Percentiles rank a stretch among this genome's conserved stretches.
These are phyloP conservation scores for Diloba caeruleocephala DNA, from an alignment of 2,888 invertebrate species.

Conservation along the genomic window DNA sequence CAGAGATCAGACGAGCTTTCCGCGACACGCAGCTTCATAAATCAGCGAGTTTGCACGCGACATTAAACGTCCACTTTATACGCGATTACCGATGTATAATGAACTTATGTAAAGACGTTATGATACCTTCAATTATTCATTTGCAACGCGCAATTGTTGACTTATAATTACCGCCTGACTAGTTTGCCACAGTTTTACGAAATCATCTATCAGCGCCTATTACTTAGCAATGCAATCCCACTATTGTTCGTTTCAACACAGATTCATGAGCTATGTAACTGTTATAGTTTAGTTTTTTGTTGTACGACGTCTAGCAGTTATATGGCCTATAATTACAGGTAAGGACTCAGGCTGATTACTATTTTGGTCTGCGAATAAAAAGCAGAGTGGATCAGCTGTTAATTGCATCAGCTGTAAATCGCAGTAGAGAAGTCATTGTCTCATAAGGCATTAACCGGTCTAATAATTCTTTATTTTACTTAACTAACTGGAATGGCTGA, in stretches of 20 bases:
- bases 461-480: too few species aligned
- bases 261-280: conserved; percentile 33
- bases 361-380: conserved; percentile 30
- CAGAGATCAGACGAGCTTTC: conserved; percentile 36
- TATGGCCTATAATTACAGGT: conserved; percentile 35
- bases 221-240: conserved; percentile 52
- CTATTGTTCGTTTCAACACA: conserved; percentile 55
- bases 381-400: conserved; percentile 23
- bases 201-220: conserved; percentile 67
- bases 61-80: conserved; percentile 56
- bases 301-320: conserved; percentile 30
- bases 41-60: conserved; percentile 61
- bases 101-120: conserved; percentile 72
- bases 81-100: conserved; percentile 61
- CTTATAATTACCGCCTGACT: conserved; percentile 64
- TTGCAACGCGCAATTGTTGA: conserved; percentile 79
- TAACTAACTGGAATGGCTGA: too few species aligned
- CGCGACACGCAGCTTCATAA: conserved; percentile 54
- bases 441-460: background rate
- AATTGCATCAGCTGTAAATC: conserved; percentile 6
- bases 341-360: conserved; percentile 24
- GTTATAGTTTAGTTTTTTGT: conserved; percentile 42
- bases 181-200: conserved; percentile 64
- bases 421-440: background rate
- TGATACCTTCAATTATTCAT: conserved; percentile 79